These are phyloP conservation scores for Tragelaphus scriptus DNA, from an alignment of 2,113 vertebrate genomes.

Conservation along the genomic window DNA sequence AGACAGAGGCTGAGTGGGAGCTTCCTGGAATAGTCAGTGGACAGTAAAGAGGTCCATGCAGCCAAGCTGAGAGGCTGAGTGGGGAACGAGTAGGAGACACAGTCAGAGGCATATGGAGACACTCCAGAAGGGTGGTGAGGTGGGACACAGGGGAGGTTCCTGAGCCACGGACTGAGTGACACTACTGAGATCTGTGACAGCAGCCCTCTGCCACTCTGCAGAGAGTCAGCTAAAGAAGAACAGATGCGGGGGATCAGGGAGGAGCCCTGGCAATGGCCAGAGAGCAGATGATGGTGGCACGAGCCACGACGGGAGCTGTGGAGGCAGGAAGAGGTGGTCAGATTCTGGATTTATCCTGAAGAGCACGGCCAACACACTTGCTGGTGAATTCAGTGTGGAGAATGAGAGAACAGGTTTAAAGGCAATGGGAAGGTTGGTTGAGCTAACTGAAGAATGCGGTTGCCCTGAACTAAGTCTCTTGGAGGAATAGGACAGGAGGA, in stretches of 20 bases:
- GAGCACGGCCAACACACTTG: background rate
- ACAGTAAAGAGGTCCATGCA: background rate
- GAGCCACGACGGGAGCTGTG: rapidly evolving
- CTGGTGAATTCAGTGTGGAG: background rate
- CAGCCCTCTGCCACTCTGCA: background rate
- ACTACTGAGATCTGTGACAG: background rate
- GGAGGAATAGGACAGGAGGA: background rate
- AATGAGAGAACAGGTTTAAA: background rate
- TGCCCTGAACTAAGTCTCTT: background rate
- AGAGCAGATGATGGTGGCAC: rapidly evolving
- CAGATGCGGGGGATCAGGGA: rapidly evolving
- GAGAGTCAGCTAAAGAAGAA: background rate
- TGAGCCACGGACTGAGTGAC: background rate
- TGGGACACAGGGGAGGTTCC: background rate
- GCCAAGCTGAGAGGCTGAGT: background rate
- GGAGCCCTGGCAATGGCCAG: background rate
- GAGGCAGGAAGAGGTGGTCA: background rate
- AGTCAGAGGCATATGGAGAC: background rate
- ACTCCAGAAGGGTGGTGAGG: background rate
- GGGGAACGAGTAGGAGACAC: background rate
- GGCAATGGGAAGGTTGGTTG: background rate
- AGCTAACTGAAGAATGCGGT: background rate
- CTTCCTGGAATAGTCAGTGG: background rate
- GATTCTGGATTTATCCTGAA: background rate
- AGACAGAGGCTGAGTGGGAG: background rate